These are phyloP conservation scores for Callinectes sapidus DNA, from an alignment of 2,888 invertebrate genomes.

Conservation along the genomic window DNA sequence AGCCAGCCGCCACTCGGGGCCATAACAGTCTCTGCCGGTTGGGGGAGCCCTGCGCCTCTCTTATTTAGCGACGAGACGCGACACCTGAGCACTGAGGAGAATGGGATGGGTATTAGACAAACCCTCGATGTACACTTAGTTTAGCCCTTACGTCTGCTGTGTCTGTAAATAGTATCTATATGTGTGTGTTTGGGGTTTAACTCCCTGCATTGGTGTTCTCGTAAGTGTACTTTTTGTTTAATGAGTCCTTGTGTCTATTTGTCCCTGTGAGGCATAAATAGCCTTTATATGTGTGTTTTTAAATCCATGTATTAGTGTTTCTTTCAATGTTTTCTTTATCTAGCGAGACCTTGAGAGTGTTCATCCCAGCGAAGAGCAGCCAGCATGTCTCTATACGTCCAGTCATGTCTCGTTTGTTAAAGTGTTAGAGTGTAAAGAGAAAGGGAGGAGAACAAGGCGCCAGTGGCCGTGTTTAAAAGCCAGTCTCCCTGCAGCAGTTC, in stretches of 20 bases:
- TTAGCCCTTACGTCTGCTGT: background rate
- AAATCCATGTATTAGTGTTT: too few species aligned
- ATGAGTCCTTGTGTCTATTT: background rate
- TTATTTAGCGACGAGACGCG: constrained; percentile 20
- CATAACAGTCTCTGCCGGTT: constrained; percentile 39
- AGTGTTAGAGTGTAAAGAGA: background rate
- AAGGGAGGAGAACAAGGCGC: background rate
- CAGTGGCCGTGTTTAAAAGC: background rate
- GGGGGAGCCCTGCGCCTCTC: constrained; percentile 35
- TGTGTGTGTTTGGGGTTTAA: background rate
- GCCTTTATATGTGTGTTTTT: background rate
- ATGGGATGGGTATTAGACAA: background rate
- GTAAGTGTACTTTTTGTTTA: background rate
- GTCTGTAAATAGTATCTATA: background rate
- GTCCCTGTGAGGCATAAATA: background rate
- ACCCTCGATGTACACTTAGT: background rate
- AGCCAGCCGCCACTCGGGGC: constrained; percentile 41
- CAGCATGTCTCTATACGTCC: background rate
- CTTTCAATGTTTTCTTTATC: background rate
- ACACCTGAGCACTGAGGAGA: background rate
- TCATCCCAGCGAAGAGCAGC: background rate
- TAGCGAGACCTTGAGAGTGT: background rate
- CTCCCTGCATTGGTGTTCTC: background rate
- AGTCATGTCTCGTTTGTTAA: background rate
- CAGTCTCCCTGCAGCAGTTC: background rate